Evolutionary conservation across 2,888 invertebrate species (phyloP).

Genomic region (Hipparchia semele): DNA sequence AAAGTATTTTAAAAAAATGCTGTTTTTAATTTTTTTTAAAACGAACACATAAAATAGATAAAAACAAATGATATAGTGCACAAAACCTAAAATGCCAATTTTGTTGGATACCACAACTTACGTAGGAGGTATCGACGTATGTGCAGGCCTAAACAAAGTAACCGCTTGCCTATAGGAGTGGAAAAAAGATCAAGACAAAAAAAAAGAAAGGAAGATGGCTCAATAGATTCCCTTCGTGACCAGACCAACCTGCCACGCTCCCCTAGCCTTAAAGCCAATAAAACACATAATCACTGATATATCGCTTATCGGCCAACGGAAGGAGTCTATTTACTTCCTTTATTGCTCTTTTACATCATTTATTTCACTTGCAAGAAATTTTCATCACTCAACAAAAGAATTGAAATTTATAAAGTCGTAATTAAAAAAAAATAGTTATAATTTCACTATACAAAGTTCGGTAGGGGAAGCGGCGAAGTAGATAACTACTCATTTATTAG

Average conservation of each 20-base stretch:
- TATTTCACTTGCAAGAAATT: background rate
- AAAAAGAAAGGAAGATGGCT: constrained; percentile 62
- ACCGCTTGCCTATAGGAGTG: no score
- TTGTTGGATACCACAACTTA: no score
- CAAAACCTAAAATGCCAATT: no score
- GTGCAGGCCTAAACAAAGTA: no score
- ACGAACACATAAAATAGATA: no score
- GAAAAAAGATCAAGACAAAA: background rate
- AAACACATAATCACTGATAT: constrained; percentile 56
- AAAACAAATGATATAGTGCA: no score
- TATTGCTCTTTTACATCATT: constrained; percentile 28
- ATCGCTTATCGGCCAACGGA: constrained; percentile 38
- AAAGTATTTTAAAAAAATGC: no score
- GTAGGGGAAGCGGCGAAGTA: background rate
- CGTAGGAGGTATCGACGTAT: no score
- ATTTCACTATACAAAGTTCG: background rate
- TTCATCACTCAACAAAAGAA: constrained; percentile 12
- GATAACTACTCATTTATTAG: background rate
- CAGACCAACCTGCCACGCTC: constrained; percentile 47
- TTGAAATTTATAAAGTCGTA: background rate
- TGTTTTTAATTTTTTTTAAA: no score
- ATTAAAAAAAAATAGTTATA: no score
- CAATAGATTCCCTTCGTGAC: constrained; percentile 54
- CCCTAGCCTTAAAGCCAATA: constrained; percentile 57
- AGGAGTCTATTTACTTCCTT: constrained; percentile 39